Percentiles rank a stretch among this genome's conserved stretches.
Conservation (phyloP, 2,888 invertebrate species). For the Nomada goodeniana region DNA sequence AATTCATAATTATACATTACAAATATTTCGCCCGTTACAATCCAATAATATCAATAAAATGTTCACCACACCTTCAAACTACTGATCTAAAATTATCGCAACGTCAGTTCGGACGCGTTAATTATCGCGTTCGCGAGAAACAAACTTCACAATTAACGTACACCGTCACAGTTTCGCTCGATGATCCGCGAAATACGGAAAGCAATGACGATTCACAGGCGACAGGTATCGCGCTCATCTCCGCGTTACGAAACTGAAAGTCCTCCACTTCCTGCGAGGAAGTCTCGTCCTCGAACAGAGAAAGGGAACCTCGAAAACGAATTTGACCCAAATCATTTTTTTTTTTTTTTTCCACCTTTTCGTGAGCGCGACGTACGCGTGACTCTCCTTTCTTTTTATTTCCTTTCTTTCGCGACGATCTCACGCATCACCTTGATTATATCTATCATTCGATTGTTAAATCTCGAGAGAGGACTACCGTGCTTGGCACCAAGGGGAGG, state of each 20-base stretch:
- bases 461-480: too few species aligned
- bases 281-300: constrained; percentile 51
- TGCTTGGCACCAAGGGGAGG: too few species aligned
- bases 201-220: constrained; percentile 2
- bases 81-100: too few species aligned
- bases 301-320: constrained; percentile 66
- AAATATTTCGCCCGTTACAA: too few species aligned
- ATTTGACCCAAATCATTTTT: constrained; percentile 69
- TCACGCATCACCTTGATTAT: too few species aligned
- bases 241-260: constrained; percentile 68
- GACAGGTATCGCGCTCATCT: constrained; percentile 34
- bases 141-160: too few species aligned
- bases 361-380: constrained; percentile 15
- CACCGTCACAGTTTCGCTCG: background rate
- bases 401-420: background rate
- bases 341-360: background rate
- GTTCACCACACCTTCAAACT: too few species aligned
- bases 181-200: constrained; percentile 11
- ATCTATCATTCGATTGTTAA: too few species aligned
- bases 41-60: too few species aligned
- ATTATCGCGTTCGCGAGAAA: too few species aligned
- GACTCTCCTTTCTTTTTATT: constrained; percentile 51
- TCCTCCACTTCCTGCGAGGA: constrained; percentile 62
- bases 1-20: too few species aligned
- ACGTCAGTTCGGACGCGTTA: too few species aligned